These are phyloP conservation scores for Cathartes aura DNA, from an alignment of 2,113 vertebrate species.

Conservation along the genomic window DNA sequence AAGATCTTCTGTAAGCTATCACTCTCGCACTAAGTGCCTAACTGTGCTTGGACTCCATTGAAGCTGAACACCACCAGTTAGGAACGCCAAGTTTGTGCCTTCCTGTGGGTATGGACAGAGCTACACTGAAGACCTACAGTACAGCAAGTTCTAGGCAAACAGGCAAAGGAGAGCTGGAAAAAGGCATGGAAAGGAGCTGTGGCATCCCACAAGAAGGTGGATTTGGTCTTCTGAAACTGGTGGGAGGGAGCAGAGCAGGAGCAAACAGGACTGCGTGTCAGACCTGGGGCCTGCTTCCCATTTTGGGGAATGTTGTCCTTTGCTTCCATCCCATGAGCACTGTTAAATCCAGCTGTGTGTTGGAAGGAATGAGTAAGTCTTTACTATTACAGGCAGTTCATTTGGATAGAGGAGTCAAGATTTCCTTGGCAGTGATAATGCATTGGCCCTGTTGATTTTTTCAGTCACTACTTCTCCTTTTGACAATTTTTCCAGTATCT, in stretches of 20 bases:
- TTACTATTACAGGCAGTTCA: neutral
- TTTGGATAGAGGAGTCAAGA: neutral
- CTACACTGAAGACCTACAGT: neutral
- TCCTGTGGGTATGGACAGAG: neutral
- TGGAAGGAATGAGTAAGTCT: constrained; percentile 15
- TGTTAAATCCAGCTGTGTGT: neutral
- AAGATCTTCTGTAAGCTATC: neutral
- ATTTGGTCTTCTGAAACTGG: neutral
- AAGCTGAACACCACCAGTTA: neutral
- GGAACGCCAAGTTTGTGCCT: neutral
- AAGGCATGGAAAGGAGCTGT: neutral
- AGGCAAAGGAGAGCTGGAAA: neutral
- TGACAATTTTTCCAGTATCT: neutral
- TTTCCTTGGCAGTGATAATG: constrained; percentile 17
- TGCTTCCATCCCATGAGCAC: neutral
- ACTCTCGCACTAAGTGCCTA: neutral
- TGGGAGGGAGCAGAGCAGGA: neutral
- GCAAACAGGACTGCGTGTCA: neutral
- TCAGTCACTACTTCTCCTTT: neutral
- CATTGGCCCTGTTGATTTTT: neutral
- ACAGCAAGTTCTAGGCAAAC: neutral
- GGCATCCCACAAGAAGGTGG: neutral
- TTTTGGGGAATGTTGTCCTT: neutral
- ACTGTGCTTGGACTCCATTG: neutral
- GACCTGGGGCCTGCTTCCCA: neutral